Conservation (phyloP, 2,113 vertebrate genomes). For the Penelope pileata region DNA sequence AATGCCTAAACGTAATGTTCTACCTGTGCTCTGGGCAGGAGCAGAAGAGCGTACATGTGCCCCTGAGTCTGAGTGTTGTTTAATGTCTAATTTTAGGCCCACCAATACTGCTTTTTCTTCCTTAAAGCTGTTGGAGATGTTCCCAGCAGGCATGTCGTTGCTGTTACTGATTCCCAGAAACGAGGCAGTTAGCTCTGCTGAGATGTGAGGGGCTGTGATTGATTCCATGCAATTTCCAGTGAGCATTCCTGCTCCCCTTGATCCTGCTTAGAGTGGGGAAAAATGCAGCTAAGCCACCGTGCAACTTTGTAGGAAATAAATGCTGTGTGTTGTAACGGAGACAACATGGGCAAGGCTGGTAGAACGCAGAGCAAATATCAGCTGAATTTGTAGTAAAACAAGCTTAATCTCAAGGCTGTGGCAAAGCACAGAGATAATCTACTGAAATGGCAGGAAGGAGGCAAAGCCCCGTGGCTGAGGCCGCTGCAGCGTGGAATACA, state of each 20-base stretch:
- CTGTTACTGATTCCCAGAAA: not conserved
- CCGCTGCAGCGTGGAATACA: not conserved
- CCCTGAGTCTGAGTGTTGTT: fast-evolving
- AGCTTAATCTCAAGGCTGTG: not conserved
- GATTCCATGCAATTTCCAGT: not conserved
- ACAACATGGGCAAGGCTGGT: not conserved
- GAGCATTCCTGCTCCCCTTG: fast-evolving
- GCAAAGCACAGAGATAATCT: not conserved
- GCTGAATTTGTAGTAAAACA: not conserved
- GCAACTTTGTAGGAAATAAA: not conserved
- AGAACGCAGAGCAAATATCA: not conserved
- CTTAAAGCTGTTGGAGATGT: not conserved
- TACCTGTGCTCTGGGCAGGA: not conserved
- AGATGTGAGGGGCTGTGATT: fast-evolving
- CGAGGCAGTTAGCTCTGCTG: not conserved
- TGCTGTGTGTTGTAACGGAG: not conserved
- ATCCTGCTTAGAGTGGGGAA: fast-evolving
- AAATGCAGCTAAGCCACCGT: not conserved
- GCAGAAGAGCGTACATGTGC: fast-evolving
- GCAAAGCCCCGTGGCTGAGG: not conserved
- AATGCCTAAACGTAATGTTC: not conserved
- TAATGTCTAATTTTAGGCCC: not conserved
- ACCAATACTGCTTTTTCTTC: not conserved
- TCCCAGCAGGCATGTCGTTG: fast-evolving
- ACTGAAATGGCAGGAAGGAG: not conserved